Evolutionary conservation across 92 coral and sea anemone genomes (phyloP), one percentile per base, ranked within the genome.

Genomic region (Epizoanthus ramosus): DNA sequence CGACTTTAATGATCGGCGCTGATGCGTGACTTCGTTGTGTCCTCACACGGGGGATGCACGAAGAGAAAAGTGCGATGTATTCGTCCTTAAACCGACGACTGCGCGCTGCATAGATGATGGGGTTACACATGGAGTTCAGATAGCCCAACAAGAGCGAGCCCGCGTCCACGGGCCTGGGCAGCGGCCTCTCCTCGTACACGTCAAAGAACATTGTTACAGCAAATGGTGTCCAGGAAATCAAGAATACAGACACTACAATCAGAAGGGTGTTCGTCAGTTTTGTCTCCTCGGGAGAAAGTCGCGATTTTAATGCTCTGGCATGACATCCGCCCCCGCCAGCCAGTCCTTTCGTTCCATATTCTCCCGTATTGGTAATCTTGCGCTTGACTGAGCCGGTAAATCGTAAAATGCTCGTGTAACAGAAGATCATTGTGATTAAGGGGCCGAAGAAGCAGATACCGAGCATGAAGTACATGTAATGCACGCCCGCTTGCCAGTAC

Each of bases 181-280:
- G 81, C 4, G 84, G 83, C 7, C 56, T 68, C 3, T 74, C 67
- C 23, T 52, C 68, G 72, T 93, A 95, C 17, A 91, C 95, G 66
- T 95, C 92, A 8, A 88, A 73, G 47, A 95, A 83, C 95, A 93
- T 95, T 2, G 97, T 95, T 19, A 93, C 74, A 23, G 95, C 98
- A 84, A 95, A 93, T 0, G 97, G 95, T 4, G 98, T 82, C 98
- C 97, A 95, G 56, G 93, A 95, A 16, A 86, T 56, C 45, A 92
- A 75, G 75, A 95, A 95, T 47, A 88, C 89, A 3, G 90, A 87
- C 6, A 95, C 97, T 8, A 95, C 97, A 19, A 95, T 88, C 83
- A 95, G 77, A 15, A 95, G 80, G 74, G 87, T 50, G 91, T 95
- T 90, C 58, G 97, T 92, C 18, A 92, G 79, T 79, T 88, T 92